Percentiles rank a stretch among this genome's conserved stretches.
Evolutionary conservation across 2,113 vertebrate species (phyloP).

Genomic region (Beaufortia kweichowensis): DNA sequence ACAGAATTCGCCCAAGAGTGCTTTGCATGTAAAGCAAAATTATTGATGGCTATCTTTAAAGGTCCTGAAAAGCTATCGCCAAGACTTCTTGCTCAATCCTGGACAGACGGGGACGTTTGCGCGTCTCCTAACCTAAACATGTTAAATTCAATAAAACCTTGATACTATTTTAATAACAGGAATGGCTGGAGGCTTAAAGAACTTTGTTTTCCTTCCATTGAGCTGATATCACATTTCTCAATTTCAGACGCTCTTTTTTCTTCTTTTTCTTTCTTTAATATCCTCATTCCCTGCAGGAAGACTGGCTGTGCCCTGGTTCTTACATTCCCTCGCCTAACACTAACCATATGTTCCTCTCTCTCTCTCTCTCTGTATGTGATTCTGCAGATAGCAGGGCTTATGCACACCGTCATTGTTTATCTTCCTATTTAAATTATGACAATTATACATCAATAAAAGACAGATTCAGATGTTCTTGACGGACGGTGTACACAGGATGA

Average conservation of each 20-base stretch:
- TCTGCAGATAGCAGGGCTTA: constrained; percentile 46
- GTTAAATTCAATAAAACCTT: constrained; percentile 77
- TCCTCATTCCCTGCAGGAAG: constrained; percentile 69
- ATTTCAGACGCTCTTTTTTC: constrained; percentile 59
- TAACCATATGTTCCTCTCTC: constrained; percentile 69
- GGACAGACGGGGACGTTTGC: constrained; percentile 55
- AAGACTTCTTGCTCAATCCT: constrained; percentile 11
- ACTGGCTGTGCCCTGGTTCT: constrained; percentile 64
- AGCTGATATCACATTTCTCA: constrained; percentile 73
- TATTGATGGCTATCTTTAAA: constrained; percentile 57
- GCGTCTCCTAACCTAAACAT: constrained; percentile 69
- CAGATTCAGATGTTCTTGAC: constrained; percentile 37
- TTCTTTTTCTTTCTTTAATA: constrained; percentile 65
- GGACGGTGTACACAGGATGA: constrained; percentile 33
- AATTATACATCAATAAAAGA: constrained; percentile 74
- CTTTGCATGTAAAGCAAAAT: constrained; percentile 58
- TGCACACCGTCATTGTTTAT: constrained; percentile 57
- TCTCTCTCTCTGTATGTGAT: constrained; percentile 41
- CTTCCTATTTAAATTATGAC: constrained; percentile 63
- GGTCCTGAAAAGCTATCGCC: constrained; percentile 47
- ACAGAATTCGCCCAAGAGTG: not conserved
- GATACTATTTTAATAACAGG: constrained; percentile 75
- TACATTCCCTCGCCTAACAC: constrained; percentile 65
- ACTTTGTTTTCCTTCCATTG: constrained; percentile 73
- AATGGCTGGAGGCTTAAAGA: constrained; percentile 72